These are phyloP conservation scores for Nymphalis io DNA, from an alignment of 1,140 invertebrate species.

Conservation along the genomic window DNA sequence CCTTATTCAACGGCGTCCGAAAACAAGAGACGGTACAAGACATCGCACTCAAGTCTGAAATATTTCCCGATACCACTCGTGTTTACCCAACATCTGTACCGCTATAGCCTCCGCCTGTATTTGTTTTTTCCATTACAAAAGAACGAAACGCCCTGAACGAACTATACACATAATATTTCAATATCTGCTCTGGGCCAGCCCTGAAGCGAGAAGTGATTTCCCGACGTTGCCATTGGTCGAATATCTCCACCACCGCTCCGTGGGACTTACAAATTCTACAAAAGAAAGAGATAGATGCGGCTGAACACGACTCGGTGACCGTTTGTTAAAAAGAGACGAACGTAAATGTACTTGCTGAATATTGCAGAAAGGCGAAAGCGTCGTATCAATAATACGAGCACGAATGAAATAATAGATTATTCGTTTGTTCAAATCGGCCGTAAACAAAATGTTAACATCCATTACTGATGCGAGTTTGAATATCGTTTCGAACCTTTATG, in stretches of 20 bases:
- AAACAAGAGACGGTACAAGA: slow-evolving; percentile 73
- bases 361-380: slow-evolving; percentile 68
- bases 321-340: slow-evolving; percentile 48
- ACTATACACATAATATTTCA: slow-evolving; percentile 73
- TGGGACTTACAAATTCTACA: slow-evolving; percentile 52
- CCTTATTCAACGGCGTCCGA: slow-evolving; percentile 76
- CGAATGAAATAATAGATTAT: slow-evolving; percentile 81
- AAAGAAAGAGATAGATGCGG: slow-evolving; percentile 45
- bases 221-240: slow-evolving; percentile 57
- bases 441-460: slow-evolving; percentile 79
- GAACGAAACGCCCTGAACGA: slow-evolving; percentile 65
- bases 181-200: slow-evolving; percentile 60
- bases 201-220: slow-evolving; percentile 69
- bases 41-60: slow-evolving; percentile 75
- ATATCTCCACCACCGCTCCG: slow-evolving; percentile 33
- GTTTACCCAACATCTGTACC: slow-evolving; percentile 55
- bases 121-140: slow-evolving; percentile 79
- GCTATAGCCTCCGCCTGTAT: slow-evolving; percentile 46
- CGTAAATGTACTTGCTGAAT: slow-evolving; percentile 52
- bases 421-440: slow-evolving; percentile 79
- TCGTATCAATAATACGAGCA: slow-evolving; percentile 79
- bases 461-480: slow-evolving; percentile 62
- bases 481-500: slow-evolving; percentile 27
- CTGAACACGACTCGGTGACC: rapidly evolving
- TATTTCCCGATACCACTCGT: slow-evolving; percentile 65